Evolutionary conservation across 2,113 vertebrate genomes (phyloP).

Genomic region (Archilochus colubris): DNA sequence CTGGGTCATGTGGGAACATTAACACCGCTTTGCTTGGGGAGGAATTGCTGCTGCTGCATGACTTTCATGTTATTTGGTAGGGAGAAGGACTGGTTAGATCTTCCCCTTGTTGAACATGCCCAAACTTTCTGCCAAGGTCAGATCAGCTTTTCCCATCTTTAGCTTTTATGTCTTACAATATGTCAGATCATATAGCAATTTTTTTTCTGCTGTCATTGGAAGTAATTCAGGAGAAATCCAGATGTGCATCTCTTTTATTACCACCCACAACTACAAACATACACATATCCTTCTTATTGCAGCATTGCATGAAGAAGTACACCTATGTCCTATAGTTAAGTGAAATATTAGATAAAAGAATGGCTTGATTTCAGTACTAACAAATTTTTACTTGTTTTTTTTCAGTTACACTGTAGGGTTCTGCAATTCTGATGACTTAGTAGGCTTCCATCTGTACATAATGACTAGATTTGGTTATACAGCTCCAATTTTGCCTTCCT

Average conservation of each 20-base stretch:
- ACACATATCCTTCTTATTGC: not conserved
- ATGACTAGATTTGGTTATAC: not conserved
- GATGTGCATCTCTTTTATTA: not conserved
- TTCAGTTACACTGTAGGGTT: not conserved
- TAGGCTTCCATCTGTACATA: not conserved
- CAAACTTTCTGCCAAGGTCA: not conserved
- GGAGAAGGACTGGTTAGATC: not conserved
- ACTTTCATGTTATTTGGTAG: not conserved
- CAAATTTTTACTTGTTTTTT: not conserved
- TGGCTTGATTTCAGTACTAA: not conserved
- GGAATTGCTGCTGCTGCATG: not conserved
- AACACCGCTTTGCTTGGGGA: rapidly evolving
- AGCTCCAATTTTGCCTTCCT: not conserved
- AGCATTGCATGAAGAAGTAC: not conserved
- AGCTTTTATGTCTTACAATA: not conserved
- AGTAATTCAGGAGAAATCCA: not conserved
- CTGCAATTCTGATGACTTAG: not conserved
- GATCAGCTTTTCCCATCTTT: not conserved
- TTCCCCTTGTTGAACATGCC: not conserved
- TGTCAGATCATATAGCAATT: not conserved
- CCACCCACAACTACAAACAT: not conserved
- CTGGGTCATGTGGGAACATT: not conserved
- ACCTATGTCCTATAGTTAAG: not conserved
- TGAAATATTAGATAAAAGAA: not conserved
- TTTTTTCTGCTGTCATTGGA: not conserved